A percentile compares a stretch with the other conserved stretches of the same genome.
Conservation (phyloP, 2,113 vertebrate species). For the Motacilla alba region DNA sequence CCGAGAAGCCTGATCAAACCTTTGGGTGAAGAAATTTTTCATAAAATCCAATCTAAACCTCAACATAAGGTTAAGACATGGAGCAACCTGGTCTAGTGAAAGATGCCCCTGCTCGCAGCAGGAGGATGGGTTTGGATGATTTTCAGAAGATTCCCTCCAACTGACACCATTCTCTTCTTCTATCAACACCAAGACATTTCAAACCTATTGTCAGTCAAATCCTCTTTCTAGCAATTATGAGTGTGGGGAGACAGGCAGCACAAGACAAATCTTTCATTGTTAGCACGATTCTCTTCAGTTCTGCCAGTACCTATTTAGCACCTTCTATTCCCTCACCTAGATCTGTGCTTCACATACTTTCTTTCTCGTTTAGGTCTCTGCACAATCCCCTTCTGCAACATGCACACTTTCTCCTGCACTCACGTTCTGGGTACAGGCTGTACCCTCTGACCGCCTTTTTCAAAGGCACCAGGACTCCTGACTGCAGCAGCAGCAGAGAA, state of each 20-base stretch:
- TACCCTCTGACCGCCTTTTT: not conserved
- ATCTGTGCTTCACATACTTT: not conserved
- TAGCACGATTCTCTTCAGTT: not conserved
- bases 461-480: not conserved
- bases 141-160: not conserved
- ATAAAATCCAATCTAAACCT: not conserved
- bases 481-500: not conserved
- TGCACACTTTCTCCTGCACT: not conserved
- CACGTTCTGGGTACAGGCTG: not conserved
- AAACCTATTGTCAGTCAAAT: not conserved
- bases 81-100: not conserved
- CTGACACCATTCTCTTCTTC: not conserved
- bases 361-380: not conserved
- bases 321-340: not conserved
- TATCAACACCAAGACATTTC: not conserved
- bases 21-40: not conserved
- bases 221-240: not conserved
- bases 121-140: not conserved
- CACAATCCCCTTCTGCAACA: not conserved
- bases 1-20: not conserved
- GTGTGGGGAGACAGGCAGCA: not conserved
- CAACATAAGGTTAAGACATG: not conserved
- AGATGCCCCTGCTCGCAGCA: not conserved
- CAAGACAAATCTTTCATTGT: not conserved
- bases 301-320: not conserved